Evolutionary conservation across 2,797 vertebrate species (phyloP), one percentile per base, ranked within the genome.

Genomic region (Danio aesculapii): DNA sequence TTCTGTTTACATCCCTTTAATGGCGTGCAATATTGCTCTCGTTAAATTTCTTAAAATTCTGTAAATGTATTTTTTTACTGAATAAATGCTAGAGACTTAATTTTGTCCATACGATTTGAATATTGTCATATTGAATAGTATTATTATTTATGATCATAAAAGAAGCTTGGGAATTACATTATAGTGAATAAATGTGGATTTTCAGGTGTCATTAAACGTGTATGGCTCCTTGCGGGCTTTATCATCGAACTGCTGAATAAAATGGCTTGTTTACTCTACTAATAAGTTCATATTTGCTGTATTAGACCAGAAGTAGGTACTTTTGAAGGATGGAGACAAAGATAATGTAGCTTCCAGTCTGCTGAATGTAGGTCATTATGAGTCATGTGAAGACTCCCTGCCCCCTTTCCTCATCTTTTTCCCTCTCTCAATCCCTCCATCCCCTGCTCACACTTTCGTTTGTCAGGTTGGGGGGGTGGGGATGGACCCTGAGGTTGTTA

Each of bases 401-500:
- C 88, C 89, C 86, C 81, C 88, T 76, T 59, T 66, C 63, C 73
- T 84, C 89, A 84, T 86, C 84, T 53, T 39, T 47, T 68, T 84
- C 79, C 79, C 77, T 84, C 79, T 73, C 58, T 21, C 41, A 55
- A 43, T 81, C 70, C 61, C 43, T n/a, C 41, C 55, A 43, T 82
- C 70, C 61, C 43, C 16, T 49, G 11, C 50, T 70, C 78, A 84
- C 52, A 76, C 83, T 73, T 83, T 83, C 62, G 41, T 82, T 77
- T 84, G 80, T 77, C 76, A 85, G 71, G 66, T 59, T 79, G 47
- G 68, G 67, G 59, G 67, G 77, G 61, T 62, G 19, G 58, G 70
- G 50, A 47, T 63, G 58, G 59, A 61, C 61, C 69, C 75, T 75
- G 59, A 66, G 66, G 74, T 83, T 81, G 77, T 78, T 58, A 62